Percentiles rank a stretch among this genome's conserved stretches.
Conservation (phyloP, 2,797 vertebrate species). For the Gorsachius magnificus region DNA sequence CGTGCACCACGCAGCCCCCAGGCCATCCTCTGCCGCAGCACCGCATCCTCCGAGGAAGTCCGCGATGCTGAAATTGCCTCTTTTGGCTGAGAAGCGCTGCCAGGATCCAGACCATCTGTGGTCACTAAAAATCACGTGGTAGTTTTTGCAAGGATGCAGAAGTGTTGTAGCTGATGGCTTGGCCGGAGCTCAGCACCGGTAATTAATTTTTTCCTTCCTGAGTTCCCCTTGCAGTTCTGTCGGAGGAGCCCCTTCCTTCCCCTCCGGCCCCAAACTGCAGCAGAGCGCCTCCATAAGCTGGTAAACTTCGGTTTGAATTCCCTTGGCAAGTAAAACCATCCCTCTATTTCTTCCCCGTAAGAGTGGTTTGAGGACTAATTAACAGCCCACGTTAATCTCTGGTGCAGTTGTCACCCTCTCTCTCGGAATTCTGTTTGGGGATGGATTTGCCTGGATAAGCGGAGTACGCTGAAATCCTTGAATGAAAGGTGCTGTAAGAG, state of each 20-base stretch:
- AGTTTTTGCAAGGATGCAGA: not conserved
- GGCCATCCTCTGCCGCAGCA: not conserved
- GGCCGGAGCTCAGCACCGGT: conserved; percentile 6
- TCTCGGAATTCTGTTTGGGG: not conserved
- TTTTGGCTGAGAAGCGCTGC: not conserved
- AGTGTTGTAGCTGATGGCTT: conserved; percentile 12
- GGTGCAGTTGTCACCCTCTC: not conserved
- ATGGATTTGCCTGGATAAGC: not conserved
- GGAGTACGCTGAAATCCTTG: not conserved
- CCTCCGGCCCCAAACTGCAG: not conserved
- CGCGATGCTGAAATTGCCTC: not conserved
- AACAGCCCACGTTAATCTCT: not conserved
- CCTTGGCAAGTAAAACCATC: not conserved
- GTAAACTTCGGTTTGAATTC: not conserved
- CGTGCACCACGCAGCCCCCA: not conserved
- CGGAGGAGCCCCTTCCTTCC: conserved; percentile 26
- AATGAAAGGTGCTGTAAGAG: not conserved
- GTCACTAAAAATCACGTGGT: not conserved
- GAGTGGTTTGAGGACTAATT: not conserved
- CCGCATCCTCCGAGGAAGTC: accelerated
- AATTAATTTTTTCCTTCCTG: conserved; percentile 49
- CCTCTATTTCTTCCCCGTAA: not conserved
- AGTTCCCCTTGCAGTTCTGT: not conserved
- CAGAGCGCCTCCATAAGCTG: not conserved
- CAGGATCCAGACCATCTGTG: conserved; percentile 33